Conservation (phyloP, 2,888 invertebrate genomes). For the Drosophila mayaguana region DNA sequence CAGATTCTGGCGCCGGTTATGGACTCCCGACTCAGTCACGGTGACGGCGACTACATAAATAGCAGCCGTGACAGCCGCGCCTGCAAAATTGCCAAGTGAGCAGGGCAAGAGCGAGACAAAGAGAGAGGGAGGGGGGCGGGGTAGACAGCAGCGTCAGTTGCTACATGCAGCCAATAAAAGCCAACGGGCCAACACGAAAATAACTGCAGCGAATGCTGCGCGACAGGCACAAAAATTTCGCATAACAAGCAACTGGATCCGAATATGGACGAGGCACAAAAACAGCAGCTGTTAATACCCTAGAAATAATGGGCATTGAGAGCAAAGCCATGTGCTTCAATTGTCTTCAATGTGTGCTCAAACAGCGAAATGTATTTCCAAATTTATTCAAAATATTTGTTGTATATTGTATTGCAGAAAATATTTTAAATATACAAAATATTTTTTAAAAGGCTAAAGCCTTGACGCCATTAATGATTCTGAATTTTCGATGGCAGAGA, state of each 20-base stretch:
- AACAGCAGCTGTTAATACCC: conserved; percentile 25
- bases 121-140: background rate
- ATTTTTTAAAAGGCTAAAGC: too few species aligned
- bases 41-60: conserved; percentile 65
- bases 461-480: too few species aligned
- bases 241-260: conserved; percentile 18
- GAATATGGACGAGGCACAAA: conserved; percentile 3
- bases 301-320: background rate
- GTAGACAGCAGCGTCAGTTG: background rate
- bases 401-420: too few species aligned
- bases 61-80: conserved; percentile 47
- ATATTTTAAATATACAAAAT: too few species aligned
- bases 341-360: too few species aligned
- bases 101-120: background rate
- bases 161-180: conserved; percentile 67
- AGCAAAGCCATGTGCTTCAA: too few species aligned
- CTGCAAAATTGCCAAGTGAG: background rate
- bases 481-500: too few species aligned
- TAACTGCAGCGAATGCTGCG: conserved; percentile 36
- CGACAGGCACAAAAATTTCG: conserved; percentile 34
- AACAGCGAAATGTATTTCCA: too few species aligned
- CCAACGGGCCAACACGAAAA: conserved; percentile 62
- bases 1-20: conserved; percentile 37
- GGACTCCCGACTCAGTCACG: conserved; percentile 40
- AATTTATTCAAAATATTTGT: too few species aligned